Conservation (phyloP, 2,797 vertebrate species). For the Syngnathus acus region DNA sequence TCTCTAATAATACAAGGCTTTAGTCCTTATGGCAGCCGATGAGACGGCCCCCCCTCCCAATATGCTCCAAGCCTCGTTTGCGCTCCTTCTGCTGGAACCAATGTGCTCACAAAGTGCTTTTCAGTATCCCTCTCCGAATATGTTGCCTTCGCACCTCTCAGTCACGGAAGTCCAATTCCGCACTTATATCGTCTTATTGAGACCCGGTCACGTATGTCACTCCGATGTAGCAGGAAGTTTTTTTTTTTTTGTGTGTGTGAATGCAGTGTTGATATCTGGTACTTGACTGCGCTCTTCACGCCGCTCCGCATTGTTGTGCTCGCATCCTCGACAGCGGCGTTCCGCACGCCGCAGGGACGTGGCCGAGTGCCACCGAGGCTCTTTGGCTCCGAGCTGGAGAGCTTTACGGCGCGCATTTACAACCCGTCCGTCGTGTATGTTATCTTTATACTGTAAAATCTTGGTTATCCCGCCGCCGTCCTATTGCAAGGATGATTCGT, state of each 20-base stretch:
- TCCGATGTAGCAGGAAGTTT: not conserved
- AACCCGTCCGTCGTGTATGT: slow-evolving; percentile 23
- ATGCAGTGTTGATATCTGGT: not conserved
- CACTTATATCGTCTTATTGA: not conserved
- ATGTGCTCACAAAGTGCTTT: not conserved
- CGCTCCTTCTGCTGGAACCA: not conserved
- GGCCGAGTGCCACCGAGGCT: slow-evolving; percentile 52
- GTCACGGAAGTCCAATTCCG: not conserved
- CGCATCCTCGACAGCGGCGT: slow-evolving; percentile 40
- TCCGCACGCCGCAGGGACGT: slow-evolving; percentile 50
- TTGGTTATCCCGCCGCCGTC: slow-evolving; percentile 23
- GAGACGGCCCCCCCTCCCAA: not conserved
- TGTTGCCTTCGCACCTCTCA: slow-evolving; percentile 1
- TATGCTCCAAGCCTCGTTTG: not conserved
- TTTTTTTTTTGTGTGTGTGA: not conserved
- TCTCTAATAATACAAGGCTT: not conserved
- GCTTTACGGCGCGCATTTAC: slow-evolving; percentile 50
- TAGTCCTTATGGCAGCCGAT: not conserved
- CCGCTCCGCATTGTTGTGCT: slow-evolving; percentile 36
- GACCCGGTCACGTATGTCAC: no score
- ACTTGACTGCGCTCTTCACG: slow-evolving; percentile 17
- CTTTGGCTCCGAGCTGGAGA: slow-evolving; percentile 43
- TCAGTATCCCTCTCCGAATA: not conserved
- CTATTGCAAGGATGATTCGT: slow-evolving; percentile 25
- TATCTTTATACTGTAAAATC: slow-evolving; percentile 38